Evolutionary conservation across 2,797 vertebrate genomes (phyloP), one percentile per base, ranked within the genome.

Genomic region (Dallia pectoralis): DNA sequence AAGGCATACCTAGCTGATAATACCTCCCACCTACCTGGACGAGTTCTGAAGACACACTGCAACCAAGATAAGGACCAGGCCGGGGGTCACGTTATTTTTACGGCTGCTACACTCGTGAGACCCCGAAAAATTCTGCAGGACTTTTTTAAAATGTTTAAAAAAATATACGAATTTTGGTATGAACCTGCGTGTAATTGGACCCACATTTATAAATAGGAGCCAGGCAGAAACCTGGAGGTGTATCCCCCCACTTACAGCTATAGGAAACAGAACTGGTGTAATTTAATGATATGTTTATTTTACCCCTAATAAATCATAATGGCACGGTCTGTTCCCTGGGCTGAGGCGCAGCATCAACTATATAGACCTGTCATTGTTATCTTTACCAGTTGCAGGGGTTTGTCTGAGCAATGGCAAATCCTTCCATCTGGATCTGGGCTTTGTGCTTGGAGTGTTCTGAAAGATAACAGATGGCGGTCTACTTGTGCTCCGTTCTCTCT

Each of bases 271-370:
- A 76, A 75, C 75, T 44, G 51, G 49, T 76, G 74, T 80, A 72
- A 81, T 82, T 77, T 81, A 84, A 85, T 82, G 69, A 75, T 74
- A 76, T 82, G 79, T 82, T 86, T 86, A 82, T 84, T 84, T 85
- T 71, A 77, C 79, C 67, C 66, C 64, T 80, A 82, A 85, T 87
- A 78, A 79, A 81, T 86, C 78, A 78, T 78, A 81, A 78, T 75
- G 69, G 72, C 53, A 44, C 49, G 69, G 36, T 48, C 74, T 80
- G 74, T 78, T 77, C 73, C 78, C 73, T 3, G 9, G 4, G 47
- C 64, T 64, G 66, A 72, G 73, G n/a, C 47, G 56, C 33, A 22
- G 25, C 1, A 27, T 29, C 33, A 16, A 47, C 33, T 32, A 51
- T 32, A 51, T 59, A 70, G 71, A 63, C 22, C 61, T 70, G 29